These are phyloP conservation scores for Ornithoptera priamus DNA, from an alignment of 2,888 invertebrate genomes.

Conservation along the genomic window DNA sequence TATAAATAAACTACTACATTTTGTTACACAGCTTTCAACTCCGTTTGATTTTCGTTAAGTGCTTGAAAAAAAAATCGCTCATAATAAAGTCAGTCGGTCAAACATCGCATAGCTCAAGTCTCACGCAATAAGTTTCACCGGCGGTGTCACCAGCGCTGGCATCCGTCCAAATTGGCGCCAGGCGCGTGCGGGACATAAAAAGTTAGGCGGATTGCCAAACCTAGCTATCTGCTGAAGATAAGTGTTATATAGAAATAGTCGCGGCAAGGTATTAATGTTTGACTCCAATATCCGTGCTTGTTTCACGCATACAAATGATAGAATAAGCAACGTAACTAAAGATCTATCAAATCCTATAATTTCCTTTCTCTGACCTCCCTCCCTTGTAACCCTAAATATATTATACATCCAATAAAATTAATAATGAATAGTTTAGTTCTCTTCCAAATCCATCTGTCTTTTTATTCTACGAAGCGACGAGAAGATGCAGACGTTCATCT, in stretches of 20 bases:
- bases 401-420: no score
- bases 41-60: not conserved
- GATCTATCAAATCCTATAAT: no score
- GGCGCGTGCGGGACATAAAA: slow-evolving; percentile 27
- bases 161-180: slow-evolving; percentile 30
- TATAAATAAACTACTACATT: not conserved
- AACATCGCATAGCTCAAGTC: slow-evolving; percentile 10
- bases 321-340: no score
- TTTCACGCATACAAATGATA: no score
- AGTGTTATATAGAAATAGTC: slow-evolving; percentile 24
- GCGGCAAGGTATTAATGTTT: not conserved
- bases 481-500: no score
- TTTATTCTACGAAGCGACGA: no score
- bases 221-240: slow-evolving; percentile 27
- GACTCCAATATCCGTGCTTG: not conserved
- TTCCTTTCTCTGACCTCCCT: no score
- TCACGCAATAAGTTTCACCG: slow-evolving; percentile 26
- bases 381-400: no score
- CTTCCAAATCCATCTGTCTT: no score
- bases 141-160: slow-evolving; percentile 23
- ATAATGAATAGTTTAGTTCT: no score
- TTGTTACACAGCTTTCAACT: not conserved
- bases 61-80: not conserved
- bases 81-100: slow-evolving; percentile 17
- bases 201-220: slow-evolving; percentile 30